These are phyloP conservation scores for Pectinophora gossypiella DNA, from an alignment of 1,140 invertebrate genomes.

Conservation along the genomic window DNA sequence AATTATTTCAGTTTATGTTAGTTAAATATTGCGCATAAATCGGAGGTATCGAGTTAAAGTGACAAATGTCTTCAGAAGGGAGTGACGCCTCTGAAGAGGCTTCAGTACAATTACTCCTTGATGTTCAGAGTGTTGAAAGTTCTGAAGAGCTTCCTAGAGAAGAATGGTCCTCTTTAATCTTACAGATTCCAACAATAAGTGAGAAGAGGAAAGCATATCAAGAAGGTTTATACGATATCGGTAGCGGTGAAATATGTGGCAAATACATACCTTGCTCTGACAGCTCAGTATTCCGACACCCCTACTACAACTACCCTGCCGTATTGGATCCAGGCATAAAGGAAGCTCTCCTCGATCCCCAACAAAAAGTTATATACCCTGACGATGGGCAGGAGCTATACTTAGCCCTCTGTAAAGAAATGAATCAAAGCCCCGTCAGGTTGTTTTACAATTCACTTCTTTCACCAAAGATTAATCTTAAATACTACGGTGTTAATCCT, in stretches of 20 bases:
- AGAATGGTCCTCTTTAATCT: conserved; percentile 48
- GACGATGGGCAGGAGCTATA: conserved; percentile 60
- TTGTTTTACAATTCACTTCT: conserved; percentile 44
- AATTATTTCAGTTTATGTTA: no score
- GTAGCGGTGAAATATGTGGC: conserved; percentile 49
- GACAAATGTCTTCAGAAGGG: conserved; percentile 31
- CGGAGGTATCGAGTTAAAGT: no score
- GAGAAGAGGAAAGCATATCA: neutral
- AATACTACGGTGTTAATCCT: conserved; percentile 54
- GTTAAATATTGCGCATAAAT: no score
- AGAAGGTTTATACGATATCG: conserved; percentile 37
- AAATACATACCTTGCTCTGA: conserved; percentile 57
- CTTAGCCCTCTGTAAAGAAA: conserved; percentile 47
- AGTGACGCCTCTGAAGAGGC: conserved; percentile 14
- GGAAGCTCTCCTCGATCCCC: conserved; percentile 50
- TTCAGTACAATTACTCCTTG: conserved; percentile 16
- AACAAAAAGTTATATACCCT: conserved; percentile 36
- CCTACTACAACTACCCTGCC: conserved; percentile 68
- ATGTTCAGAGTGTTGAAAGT: conserved; percentile 20
- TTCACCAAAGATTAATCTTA: conserved; percentile 48
- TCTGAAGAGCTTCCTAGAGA: conserved; percentile 45
- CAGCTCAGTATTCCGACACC: conserved; percentile 61
- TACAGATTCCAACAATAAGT: neutral
- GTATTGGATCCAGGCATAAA: conserved; percentile 69
- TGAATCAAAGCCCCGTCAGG: conserved; percentile 41